These are phyloP conservation scores for Catalaphyllia jardinei DNA, from an alignment of 64 coral and sea anemone species.

Conservation along the genomic window DNA sequence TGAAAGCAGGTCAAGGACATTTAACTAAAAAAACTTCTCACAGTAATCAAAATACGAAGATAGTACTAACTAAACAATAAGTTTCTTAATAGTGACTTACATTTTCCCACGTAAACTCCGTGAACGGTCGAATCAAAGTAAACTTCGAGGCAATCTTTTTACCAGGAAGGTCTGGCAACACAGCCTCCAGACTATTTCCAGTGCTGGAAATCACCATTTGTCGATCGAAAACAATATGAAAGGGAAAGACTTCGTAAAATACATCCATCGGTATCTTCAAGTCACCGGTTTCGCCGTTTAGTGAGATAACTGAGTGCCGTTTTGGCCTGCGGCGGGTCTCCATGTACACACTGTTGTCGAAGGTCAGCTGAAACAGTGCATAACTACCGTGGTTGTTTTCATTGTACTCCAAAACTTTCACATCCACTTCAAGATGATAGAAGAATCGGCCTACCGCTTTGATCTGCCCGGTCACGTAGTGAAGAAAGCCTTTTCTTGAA, in stretches of 20 bases:
- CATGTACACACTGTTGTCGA: slow-evolving; percentile 83
- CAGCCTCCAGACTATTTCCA: slow-evolving; percentile 73
- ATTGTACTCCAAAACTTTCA: slow-evolving; percentile 65
- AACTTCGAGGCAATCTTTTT: slow-evolving; percentile 66
- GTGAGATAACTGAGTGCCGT: slow-evolving; percentile 81
- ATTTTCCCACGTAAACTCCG: slow-evolving; percentile 89
- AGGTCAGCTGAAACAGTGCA: slow-evolving; percentile 61
- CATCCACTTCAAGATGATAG: slow-evolving; percentile 73
- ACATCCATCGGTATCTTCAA: slow-evolving; percentile 86
- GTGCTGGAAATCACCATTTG: slow-evolving; percentile 78
- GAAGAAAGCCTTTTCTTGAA: slow-evolving; percentile 73
- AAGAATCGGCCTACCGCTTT: slow-evolving; percentile 80
- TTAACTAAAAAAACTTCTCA: no score
- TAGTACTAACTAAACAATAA: neutral
- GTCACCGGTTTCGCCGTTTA: slow-evolving; percentile 66
- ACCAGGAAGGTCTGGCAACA: slow-evolving; percentile 61
- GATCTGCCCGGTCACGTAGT: slow-evolving; percentile 83
- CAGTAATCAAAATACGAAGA: no score
- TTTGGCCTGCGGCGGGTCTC: slow-evolving; percentile 67
- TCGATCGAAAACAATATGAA: slow-evolving; percentile 88
- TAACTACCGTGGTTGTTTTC: slow-evolving; percentile 62
- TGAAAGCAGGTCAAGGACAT: no score
- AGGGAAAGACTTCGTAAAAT: slow-evolving; percentile 93
- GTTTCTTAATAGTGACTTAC: slow-evolving; percentile 64
- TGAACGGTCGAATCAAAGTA: slow-evolving; percentile 70